Evolutionary conservation across 2,797 vertebrate species (phyloP).

Genomic region (Crenichthys baileyi): DNA sequence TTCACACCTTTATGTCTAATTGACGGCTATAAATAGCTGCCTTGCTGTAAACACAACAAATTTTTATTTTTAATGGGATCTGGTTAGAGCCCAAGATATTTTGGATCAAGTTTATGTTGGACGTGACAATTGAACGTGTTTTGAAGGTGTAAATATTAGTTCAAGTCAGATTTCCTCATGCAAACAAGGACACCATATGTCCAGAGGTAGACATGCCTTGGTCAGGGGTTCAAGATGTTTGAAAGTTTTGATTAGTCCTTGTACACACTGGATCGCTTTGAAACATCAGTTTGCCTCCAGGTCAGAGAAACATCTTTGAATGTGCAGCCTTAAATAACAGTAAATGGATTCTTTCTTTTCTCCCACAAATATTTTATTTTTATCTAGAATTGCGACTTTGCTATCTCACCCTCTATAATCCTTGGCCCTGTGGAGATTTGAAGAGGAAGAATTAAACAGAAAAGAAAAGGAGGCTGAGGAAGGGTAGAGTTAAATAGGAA

Average conservation of each 20-base stretch:
- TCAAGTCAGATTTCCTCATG: not conserved
- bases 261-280: not conserved
- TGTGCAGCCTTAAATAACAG: slow-evolving; percentile 65
- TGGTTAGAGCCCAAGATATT: too few species aligned
- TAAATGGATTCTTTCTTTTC: slow-evolving; percentile 59
- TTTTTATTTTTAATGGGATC: not conserved
- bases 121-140: too few species aligned
- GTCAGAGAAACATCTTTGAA: slow-evolving; percentile 55
- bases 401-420: slow-evolving; percentile 72
- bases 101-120: too few species aligned
- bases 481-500: slow-evolving; percentile 37
- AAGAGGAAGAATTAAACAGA: slow-evolving; percentile 31
- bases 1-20: not conserved
- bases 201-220: not conserved
- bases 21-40: not conserved
- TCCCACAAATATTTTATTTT: slow-evolving; percentile 63
- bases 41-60: not conserved
- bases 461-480: slow-evolving; percentile 20
- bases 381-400: slow-evolving; percentile 74
- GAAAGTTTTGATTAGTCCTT: slow-evolving; percentile 35
- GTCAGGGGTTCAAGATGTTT: slow-evolving; percentile 1
- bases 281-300: slow-evolving; percentile 33
- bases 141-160: not conserved
- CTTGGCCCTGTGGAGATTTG: slow-evolving; percentile 61
- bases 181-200: not conserved